Percentiles rank a stretch among this genome's conserved stretches.
These are phyloP conservation scores for Nipponacmea schrenckii DNA, from an alignment of 2,888 invertebrate species.

Conservation along the genomic window DNA sequence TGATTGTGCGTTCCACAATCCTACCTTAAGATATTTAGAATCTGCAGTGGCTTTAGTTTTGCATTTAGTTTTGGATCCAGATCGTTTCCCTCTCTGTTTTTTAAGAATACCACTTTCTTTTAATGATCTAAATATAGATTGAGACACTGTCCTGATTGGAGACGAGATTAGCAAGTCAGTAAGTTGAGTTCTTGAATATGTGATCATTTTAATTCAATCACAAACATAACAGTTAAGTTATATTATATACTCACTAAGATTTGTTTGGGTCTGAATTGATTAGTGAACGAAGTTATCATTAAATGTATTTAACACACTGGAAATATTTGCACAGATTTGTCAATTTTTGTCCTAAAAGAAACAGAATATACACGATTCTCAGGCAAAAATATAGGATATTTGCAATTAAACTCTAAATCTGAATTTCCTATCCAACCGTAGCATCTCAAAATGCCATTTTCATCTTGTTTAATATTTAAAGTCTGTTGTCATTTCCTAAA, in stretches of 20 bases:
- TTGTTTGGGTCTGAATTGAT: too few relatives aligned
- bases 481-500: not conserved
- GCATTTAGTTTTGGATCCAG: not conserved
- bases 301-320: too few relatives aligned
- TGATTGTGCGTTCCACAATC: constrained; percentile 6
- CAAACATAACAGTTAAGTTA: too few relatives aligned
- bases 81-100: not conserved
- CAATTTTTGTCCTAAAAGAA: too few relatives aligned
- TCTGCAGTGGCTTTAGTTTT: not conserved
- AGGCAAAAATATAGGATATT: not conserved
- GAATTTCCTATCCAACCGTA: not conserved
- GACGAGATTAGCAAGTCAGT: not conserved
- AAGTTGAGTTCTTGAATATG: not conserved
- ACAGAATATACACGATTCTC: not conserved
- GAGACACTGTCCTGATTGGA: not conserved
- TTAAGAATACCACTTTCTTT: not conserved
- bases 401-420: not conserved
- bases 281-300: too few relatives aligned
- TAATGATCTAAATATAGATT: not conserved
- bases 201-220: not conserved
- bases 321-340: too few relatives aligned
- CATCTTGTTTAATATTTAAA: not conserved
- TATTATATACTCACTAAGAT: too few relatives aligned
- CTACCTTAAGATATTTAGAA: not conserved
- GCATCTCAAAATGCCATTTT: not conserved